A percentile compares a stretch with the other conserved stretches of the same genome.
Conservation (phyloP, 2,113 vertebrate species). For the Saccopteryx leptura region DNA sequence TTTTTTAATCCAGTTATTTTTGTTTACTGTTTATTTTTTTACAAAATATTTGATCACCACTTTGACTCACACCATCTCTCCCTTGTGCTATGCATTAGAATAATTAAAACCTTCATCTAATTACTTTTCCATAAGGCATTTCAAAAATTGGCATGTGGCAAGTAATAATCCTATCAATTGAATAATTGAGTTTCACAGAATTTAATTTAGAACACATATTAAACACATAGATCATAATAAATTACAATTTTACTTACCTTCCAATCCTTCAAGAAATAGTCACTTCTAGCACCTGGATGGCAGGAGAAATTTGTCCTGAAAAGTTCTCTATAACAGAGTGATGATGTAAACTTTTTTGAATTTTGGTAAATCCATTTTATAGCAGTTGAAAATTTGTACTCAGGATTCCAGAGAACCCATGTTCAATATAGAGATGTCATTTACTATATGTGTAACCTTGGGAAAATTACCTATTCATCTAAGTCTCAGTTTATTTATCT, state of each 20-base stretch:
- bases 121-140: slow-evolving; percentile 26
- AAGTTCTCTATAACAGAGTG: neutral
- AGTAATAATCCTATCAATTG: slow-evolving; percentile 43
- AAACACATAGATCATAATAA: slow-evolving; percentile 16
- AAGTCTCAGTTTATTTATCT: neutral
- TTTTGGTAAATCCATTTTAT: slow-evolving; percentile 30
- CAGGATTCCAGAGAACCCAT: neutral
- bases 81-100: neutral
- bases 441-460: neutral
- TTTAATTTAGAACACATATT: slow-evolving; percentile 41
- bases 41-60: neutral
- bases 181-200: slow-evolving; percentile 19
- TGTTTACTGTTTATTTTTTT: slow-evolving; percentile 20
- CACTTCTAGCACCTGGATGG: neutral
- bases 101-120: slow-evolving; percentile 41
- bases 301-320: neutral
- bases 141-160: neutral
- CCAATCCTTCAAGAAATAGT: neutral
- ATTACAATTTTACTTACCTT: slow-evolving; percentile 41
- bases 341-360: neutral
- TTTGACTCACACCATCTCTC: neutral
- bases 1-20: neutral
- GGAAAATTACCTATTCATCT: neutral
- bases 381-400: neutral
- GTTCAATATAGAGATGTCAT: neutral